Evolutionary conservation across 2,888 invertebrate genomes (phyloP), one percentile per base, ranked within the genome.

Genomic region (Noctuana brunneofusca): DNA sequence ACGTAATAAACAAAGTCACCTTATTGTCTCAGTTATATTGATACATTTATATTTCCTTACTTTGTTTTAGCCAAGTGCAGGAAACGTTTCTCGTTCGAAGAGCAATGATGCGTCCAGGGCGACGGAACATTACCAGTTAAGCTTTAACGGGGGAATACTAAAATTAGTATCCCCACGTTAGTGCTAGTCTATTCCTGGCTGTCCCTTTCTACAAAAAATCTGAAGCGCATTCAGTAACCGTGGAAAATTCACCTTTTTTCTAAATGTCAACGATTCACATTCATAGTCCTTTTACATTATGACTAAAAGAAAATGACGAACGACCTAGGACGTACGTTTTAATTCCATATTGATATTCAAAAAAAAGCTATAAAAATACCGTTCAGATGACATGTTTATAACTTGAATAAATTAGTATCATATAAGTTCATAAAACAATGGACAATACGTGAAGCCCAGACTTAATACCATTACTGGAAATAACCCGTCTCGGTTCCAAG

Each of bases 91-190:
- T 24, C 24, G 27, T 58, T 38, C 52, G 52, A 30, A 38, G 50
- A 41, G 50, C 41, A 58, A 58, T 52, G 52, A 58, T 52, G 58
- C 50, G 57, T 32, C 57, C 32, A 49, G n/a, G n/a, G n/a, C 41
- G 27, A 56, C 56, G 46, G 41, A 18, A 46, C 46, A 56, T 55
- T 41, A 41, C 38, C 38, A 30, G 20, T 30, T 30, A 18, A 41
- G 38, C 38, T 38, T 38, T 38, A 38, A 38, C 38, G 14, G 38
- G 38, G 41, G 41, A 41, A 14, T 38, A 27, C 9, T 41, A 32
- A 53, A 53, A 53, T 59, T 59, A 56, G 32, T 59, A 46, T 46
- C 59, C 53, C 53, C 32, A 16, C 16, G 27, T 30, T 41, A n/a
- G 57, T 1, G 14, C 49, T 38, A 22, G 14, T 1, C 52, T 59